A percentile compares a stretch with the other conserved stretches of the same genome.
phyloP scores from a whole-genome alignment of 37 sponge, comb jelly and placozoan species.

The Ephydatia muelleri region DNA sequence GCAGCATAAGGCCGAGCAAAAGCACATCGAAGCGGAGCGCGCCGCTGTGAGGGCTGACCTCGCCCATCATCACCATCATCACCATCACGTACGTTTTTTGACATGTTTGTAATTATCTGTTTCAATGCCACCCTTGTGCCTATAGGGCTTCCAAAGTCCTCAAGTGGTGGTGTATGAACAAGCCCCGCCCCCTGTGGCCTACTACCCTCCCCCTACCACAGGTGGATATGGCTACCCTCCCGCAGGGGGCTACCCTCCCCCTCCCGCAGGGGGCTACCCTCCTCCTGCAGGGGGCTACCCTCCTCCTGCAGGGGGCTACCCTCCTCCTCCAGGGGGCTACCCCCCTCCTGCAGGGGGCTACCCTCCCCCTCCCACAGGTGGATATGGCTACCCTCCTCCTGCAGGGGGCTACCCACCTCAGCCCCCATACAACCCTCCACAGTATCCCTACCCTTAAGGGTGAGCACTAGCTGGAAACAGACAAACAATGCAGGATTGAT shows the following conservation, averaged over 20 bases:
- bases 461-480: too few relatives aligned
- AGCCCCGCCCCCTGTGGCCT: slow-evolving; percentile 20
- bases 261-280: slow-evolving; percentile 16
- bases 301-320: not conserved
- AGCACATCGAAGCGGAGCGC: slow-evolving; percentile 64
- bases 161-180: slow-evolving; percentile 56
- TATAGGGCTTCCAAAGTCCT: slow-evolving; percentile 5
- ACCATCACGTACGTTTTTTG: slow-evolving; percentile 31
- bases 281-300: slow-evolving; percentile 14
- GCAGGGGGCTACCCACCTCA: not conserved
- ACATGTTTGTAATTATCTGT: not conserved
- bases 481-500: too few relatives aligned
- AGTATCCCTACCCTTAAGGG: too few relatives aligned
- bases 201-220: not conserved
- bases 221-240: slow-evolving; percentile 5
- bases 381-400: slow-evolving; percentile 5
- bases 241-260: slow-evolving; percentile 11
- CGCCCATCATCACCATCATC: slow-evolving; percentile 34
- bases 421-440: too few relatives aligned
- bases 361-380: not conserved
- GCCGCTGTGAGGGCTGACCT: slow-evolving; percentile 58
- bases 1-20: slow-evolving; percentile 56
- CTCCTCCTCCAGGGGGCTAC: slow-evolving; percentile 7
- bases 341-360: not conserved
- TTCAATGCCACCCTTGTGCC: slow-evolving; percentile 3